These are phyloP conservation scores for Chelon labrosus DNA, from an alignment of 2,797 vertebrate species.

Conservation along the genomic window DNA sequence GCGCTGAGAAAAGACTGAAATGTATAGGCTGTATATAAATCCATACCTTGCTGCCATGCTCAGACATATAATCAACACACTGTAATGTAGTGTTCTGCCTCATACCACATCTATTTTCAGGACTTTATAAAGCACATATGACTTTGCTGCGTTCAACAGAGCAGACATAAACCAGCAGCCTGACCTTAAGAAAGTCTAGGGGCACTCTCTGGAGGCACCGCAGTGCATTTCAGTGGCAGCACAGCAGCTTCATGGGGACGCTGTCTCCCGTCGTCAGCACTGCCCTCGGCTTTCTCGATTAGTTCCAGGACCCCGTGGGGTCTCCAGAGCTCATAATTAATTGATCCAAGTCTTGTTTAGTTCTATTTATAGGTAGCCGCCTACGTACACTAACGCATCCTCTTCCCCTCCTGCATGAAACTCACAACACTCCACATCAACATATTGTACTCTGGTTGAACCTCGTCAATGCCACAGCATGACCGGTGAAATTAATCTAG, in stretches of 20 bases:
- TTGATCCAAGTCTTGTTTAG: slow-evolving; percentile 54
- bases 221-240: slow-evolving; percentile 42
- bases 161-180: slow-evolving; percentile 14
- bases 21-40: not conserved
- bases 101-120: slow-evolving; percentile 10
- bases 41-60: too few species aligned
- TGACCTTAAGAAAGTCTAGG: slow-evolving; percentile 26
- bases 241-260: slow-evolving; percentile 28
- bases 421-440: not conserved
- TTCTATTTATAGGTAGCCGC: slow-evolving; percentile 61
- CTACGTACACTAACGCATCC: slow-evolving; percentile 17
- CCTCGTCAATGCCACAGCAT: slow-evolving; percentile 44
- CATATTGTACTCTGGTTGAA: slow-evolving; percentile 19
- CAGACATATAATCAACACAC: slow-evolving; percentile 8
- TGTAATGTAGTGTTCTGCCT: not conserved
- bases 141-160: slow-evolving; percentile 24
- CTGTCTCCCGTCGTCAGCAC: slow-evolving; percentile 34
- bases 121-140: not conserved
- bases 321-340: slow-evolving; percentile 66
- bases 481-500: not conserved
- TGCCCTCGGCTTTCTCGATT: slow-evolving; percentile 39
- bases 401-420: slow-evolving; percentile 5
- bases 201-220: slow-evolving; percentile 12
- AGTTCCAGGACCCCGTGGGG: slow-evolving; percentile 52
- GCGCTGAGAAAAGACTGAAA: not conserved